A percentile compares a stretch with the other conserved stretches of the same genome.
These are phyloP conservation scores for Kuschelorhynchus macadamiae DNA, from an alignment of 2,888 invertebrate species.

Conservation along the genomic window DNA sequence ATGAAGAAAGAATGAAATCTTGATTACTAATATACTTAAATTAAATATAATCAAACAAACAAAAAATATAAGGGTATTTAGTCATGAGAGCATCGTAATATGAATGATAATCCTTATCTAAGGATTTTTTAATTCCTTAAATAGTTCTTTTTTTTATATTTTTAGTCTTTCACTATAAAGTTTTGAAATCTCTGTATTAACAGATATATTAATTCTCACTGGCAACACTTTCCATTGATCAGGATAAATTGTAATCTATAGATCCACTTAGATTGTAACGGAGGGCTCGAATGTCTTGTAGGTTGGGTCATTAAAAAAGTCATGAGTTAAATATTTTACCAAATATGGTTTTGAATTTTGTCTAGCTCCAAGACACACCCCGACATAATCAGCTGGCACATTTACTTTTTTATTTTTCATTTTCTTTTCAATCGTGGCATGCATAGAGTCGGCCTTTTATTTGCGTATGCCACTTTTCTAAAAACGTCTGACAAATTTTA, in stretches of 20 bases:
- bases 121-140: slow-evolving; percentile 23
- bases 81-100: slow-evolving; percentile 28
- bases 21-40: background rate
- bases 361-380: background rate
- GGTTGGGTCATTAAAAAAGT: slow-evolving; percentile 14
- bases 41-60: background rate
- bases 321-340: background rate
- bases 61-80: background rate
- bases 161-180: slow-evolving; percentile 22
- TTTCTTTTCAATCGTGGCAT: slow-evolving; percentile 5
- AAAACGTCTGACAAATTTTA: background rate
- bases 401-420: slow-evolving; percentile 6
- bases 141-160: slow-evolving; percentile 15
- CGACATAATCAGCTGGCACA: slow-evolving; percentile 3
- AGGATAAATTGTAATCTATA: slow-evolving; percentile 28
- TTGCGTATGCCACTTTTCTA: slow-evolving; percentile 8
- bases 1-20: background rate
- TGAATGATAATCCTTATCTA: slow-evolving; percentile 27
- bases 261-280: slow-evolving; percentile 16
- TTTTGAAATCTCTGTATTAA: slow-evolving; percentile 20
- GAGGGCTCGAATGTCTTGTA: slow-evolving; percentile 17
- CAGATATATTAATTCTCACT: slow-evolving; percentile 9
- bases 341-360: background rate
- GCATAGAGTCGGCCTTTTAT: slow-evolving; percentile 5
- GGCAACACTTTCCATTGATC: slow-evolving; percentile 24